Conservation (phyloP, 2,888 invertebrate genomes). For the Phengaris arion region DNA sequence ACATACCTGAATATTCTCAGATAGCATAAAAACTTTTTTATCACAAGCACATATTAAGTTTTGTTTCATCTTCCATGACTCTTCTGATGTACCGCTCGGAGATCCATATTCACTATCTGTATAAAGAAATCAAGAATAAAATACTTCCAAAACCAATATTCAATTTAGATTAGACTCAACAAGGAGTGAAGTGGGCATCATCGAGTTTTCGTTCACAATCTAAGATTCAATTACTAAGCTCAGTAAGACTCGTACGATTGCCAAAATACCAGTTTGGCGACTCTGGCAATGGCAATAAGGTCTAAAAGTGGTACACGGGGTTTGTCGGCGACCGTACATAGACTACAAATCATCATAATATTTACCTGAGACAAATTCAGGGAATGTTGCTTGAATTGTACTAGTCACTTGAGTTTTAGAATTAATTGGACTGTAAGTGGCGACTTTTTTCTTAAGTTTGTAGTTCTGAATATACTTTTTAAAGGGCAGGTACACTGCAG, state of each 20-base stretch:
- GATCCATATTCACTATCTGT: conserved; percentile 71
- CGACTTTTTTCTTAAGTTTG: conserved; percentile 63
- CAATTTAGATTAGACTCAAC: too few species aligned
- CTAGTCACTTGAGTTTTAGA: conserved; percentile 60
- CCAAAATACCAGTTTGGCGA: too few species aligned
- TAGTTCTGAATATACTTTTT: conserved; percentile 70
- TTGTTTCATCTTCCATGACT: conserved; percentile 72
- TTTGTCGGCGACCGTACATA: neutral
- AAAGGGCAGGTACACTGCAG: conserved; percentile 83
- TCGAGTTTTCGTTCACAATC: neutral
- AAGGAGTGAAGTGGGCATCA: too few species aligned
- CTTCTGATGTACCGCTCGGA: conserved; percentile 73
- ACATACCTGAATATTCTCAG: conserved; percentile 60
- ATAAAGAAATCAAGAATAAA: conserved; percentile 16
- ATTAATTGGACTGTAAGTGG: conserved; percentile 64
- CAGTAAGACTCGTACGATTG: too few species aligned
- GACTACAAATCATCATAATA: neutral
- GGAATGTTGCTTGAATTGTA: conserved; percentile 58
- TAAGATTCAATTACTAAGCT: neutral
- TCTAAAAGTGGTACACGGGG: too few species aligned
- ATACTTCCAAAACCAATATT: too few species aligned
- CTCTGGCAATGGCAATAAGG: too few species aligned
- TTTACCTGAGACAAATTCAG: conserved; percentile 62
- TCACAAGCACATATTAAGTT: conserved; percentile 73
- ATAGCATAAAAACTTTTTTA: conserved; percentile 72